Evolutionary conservation across 2,797 vertebrate genomes (phyloP).

Genomic region (Carapus acus): DNA sequence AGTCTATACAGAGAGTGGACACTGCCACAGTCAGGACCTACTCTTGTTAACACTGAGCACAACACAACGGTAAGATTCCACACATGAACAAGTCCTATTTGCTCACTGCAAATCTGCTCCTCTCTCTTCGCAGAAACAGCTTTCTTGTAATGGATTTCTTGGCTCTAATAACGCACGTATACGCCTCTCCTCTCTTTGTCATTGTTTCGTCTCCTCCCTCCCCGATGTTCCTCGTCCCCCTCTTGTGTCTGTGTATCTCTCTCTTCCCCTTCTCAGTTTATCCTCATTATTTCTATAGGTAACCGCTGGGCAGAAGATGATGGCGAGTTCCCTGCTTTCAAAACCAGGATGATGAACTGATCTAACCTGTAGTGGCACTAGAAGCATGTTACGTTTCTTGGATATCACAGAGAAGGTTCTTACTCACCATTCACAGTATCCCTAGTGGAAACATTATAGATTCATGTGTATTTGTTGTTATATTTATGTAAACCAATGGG

Average conservation of each 20-base stretch:
- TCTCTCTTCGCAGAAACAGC: conserved; percentile 32
- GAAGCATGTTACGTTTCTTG: conserved; percentile 67
- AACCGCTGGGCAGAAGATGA: conserved; percentile 70
- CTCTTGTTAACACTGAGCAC: conserved; percentile 85
- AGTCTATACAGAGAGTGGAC: conserved; percentile 94
- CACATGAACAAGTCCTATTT: not conserved
- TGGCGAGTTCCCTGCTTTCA: conserved; percentile 60
- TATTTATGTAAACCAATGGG: conserved; percentile 85
- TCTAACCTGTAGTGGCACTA: conserved; percentile 71
- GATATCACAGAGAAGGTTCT: conserved; percentile 77
- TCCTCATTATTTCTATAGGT: conserved; percentile 98
- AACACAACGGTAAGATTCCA: conserved; percentile 63
- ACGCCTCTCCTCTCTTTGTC: conserved; percentile 42
- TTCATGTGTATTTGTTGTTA: conserved; percentile 77
- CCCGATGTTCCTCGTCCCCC: conserved; percentile 22
- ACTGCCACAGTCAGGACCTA: conserved; percentile 96
- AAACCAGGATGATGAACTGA: conserved; percentile 72
- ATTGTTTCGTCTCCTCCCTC: not conserved
- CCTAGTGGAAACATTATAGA: conserved; percentile 85
- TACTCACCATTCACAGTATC: conserved; percentile 71
- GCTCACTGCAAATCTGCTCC: conserved; percentile 4
- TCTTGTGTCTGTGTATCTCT: conserved; percentile 20
- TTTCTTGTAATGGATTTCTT: conserved; percentile 29
- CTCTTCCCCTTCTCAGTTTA: conserved; percentile 74
- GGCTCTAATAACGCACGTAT: conserved; percentile 63